Evolutionary conservation across 2,797 vertebrate species (phyloP), one percentile per base, ranked within the genome.

Genomic region (Paguma larvata): DNA sequence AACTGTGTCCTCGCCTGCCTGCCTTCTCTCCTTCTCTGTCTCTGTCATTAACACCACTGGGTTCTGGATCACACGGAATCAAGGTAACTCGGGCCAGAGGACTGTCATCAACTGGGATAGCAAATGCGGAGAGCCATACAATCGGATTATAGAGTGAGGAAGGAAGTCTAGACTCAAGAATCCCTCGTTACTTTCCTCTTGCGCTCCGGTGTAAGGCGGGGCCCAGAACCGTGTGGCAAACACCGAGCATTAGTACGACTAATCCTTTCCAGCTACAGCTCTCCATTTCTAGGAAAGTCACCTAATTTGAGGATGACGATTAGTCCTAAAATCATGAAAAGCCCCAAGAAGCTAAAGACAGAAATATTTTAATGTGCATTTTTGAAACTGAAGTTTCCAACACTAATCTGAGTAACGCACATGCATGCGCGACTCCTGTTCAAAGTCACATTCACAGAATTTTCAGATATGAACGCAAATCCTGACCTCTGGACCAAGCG

Each of bases 181-280:
- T 23, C 75, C 38, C 8, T 8, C 10, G 13, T 11, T 14, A n/a
- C 21, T 19, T 25, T 1, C 1, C 41, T 19, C 59, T 48, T 21
- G 8, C 7, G 32, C 7, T 67, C 53, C 13, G 19, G 19, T 3
- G 5, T 19, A 53, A 48, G 1, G 19, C 5, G 13, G 0, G 16
- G 62, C 23, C 34, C 27, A 23, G 7, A 6, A 30, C 23, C 6
- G 4, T 30, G 5, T 19, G 1, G 7, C 56, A 16, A 56, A 68
- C 10, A 14, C 23, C 46, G 11, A 56, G 12, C 14, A 30, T 13
- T 14, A 3, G 6, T 1, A 14, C 1, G 27, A 32, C 44, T 53
- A 38, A 41, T 16, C 2, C 56, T 53, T 82, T 41, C n/a, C n/a
- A 30, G 34, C 44, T 51, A 27, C n/a, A 25, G 6, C 10, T 32